phyloP scores from a whole-genome alignment of 2,797 vertebrate species.

The Hydrophis major region DNA sequence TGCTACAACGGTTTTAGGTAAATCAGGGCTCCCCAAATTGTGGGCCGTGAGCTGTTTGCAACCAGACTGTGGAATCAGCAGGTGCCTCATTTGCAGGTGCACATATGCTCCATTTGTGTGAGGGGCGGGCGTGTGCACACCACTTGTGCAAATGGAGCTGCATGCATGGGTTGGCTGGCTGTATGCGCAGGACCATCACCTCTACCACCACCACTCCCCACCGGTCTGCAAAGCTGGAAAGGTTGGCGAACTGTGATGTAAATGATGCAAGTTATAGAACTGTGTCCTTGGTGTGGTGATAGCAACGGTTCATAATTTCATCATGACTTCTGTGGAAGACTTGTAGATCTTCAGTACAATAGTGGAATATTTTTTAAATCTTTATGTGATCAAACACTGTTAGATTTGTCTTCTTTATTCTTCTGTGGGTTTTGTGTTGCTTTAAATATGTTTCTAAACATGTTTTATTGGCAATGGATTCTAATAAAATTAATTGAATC shows the following conservation, averaged over 20 bases:
- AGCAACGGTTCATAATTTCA: background rate
- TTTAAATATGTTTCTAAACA: background rate
- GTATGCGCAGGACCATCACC: background rate
- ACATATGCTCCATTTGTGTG: background rate
- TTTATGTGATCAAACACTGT: background rate
- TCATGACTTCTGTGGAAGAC: background rate
- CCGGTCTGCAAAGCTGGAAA: background rate
- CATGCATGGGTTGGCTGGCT: background rate
- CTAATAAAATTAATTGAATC: background rate
- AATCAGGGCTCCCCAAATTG: too few species aligned
- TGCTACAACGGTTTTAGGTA: background rate
- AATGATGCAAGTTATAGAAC: background rate
- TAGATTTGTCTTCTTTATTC: background rate
- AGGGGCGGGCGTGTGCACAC: background rate
- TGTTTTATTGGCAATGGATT: background rate
- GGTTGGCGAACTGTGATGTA: background rate
- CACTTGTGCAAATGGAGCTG: background rate
- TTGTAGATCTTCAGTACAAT: background rate
- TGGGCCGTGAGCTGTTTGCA: background rate
- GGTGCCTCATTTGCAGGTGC: background rate
- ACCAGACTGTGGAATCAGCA: background rate
- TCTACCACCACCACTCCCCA: too few species aligned
- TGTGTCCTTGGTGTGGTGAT: background rate
- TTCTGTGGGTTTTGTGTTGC: background rate
- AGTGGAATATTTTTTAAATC: background rate